Base-by-base conservation (phyloP, 1,140 invertebrate species). In the Thalassaphorura encarpata region DNA sequence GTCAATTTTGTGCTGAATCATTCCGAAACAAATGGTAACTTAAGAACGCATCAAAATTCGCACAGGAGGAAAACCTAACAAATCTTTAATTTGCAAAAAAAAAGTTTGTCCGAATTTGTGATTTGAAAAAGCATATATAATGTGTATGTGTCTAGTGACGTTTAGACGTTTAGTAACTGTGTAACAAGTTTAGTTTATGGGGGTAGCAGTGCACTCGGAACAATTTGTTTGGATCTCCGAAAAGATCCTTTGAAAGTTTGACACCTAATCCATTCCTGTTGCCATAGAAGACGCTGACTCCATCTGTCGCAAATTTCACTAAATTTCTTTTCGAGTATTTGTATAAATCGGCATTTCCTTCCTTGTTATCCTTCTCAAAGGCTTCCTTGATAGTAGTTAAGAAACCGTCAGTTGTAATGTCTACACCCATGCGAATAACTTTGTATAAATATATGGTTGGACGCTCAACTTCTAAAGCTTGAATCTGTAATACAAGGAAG, bases 131-230 rank as follows among this genome's bases (percentile, higher is more conserved):
- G n/a, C n/a, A n/a, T n/a, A n/a, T n/a, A n/a, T n/a, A n/a, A n/a
- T n/a, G n/a, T n/a, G n/a, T n/a, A n/a, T n/a, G n/a, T n/a, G n/a
- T n/a, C n/a, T n/a, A n/a, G n/a, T n/a, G n/a, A n/a, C n/a, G n/a
- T n/a, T n/a, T n/a, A n/a, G n/a, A n/a, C n/a, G n/a, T n/a, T n/a
- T n/a, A n/a, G n/a, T n/a, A n/a, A n/a, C n/a, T n/a, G n/a, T n/a
- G n/a, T n/a, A n/a, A 27, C 16, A 55, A 24, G 16, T 55, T 23
- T 1, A 55, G 45, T 18, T 26, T 19, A 33, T 55, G 53, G 2
- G 53, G 18, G 19, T 26, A n/a, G 21, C 53, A 55, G 28, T 55
- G 53, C 0, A 47, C 31, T n/a, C 45, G 43, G 27, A 24, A 55
- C 23, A 55, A n/a, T 2, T 13, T 47, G 1, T 23, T 33, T 24